A percentile compares a stretch with the other conserved stretches of the same genome.
phyloP scores from a whole-genome alignment of 2,797 vertebrate genomes.

The Trichosurus vulpecula region DNA sequence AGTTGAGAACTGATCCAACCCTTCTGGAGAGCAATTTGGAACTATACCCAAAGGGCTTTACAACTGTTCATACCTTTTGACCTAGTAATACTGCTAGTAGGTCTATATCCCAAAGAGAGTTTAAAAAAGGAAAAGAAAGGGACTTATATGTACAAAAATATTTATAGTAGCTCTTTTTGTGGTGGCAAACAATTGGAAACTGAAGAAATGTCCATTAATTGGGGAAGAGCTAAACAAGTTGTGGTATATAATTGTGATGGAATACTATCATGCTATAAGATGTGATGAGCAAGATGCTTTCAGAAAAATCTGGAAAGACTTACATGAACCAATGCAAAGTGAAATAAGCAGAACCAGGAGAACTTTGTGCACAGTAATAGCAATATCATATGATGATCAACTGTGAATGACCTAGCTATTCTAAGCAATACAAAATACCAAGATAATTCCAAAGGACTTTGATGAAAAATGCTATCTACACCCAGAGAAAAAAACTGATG shows the following conservation, averaged over 20 bases:
- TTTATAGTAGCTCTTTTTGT: neutral
- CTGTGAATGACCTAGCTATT: neutral
- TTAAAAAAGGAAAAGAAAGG: neutral
- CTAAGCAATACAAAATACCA: neutral
- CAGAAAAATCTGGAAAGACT: neutral
- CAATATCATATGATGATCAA: neutral
- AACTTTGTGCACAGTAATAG: neutral
- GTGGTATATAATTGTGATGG: neutral
- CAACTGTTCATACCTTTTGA: neutral
- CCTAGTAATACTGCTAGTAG: neutral
- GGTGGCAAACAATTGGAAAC: neutral
- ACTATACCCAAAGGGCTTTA: neutral
- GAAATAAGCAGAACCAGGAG: neutral
- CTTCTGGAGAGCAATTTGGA: neutral
- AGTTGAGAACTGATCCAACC: neutral
- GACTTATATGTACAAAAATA: neutral
- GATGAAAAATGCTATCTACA: neutral
- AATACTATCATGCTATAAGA: neutral
- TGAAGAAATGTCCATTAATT: neutral
- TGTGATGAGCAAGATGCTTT: neutral
- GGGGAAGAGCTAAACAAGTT: neutral
- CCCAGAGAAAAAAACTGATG: neutral
- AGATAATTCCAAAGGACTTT: neutral
- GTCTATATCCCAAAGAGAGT: neutral
- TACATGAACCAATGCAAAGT: neutral